Percentiles rank a stretch among this genome's conserved stretches.
These are phyloP conservation scores for Herpetotheres cachinnans DNA, from an alignment of 2,113 vertebrate genomes.

Conservation along the genomic window DNA sequence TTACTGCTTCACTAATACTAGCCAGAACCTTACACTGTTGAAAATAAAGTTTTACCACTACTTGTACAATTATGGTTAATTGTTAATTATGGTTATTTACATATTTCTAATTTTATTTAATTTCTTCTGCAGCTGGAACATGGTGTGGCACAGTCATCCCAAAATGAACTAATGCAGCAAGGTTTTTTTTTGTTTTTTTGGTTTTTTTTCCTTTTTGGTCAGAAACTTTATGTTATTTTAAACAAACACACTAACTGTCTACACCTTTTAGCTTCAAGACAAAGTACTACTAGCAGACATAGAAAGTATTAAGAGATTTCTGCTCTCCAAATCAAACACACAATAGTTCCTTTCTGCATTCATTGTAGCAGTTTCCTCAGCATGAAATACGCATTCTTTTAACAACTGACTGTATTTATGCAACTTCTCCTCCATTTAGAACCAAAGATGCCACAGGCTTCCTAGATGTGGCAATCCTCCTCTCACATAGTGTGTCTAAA, in stretches of 20 bases:
- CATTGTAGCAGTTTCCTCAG: background rate
- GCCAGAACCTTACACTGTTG: background rate
- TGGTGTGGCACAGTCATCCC: background rate
- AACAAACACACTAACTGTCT: background rate
- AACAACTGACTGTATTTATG: background rate
- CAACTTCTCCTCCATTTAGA: background rate
- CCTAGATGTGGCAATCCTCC: background rate
- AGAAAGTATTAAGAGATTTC: background rate
- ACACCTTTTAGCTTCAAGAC: background rate
- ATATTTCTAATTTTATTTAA: background rate
- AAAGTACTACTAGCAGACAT: background rate
- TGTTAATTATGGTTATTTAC: background rate
- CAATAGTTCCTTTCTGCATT: background rate
- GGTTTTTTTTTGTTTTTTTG: accelerated
- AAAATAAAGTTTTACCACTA: background rate
- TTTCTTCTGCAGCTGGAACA: background rate
- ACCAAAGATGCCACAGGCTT: background rate
- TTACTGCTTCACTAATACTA: background rate
- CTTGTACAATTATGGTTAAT: background rate
- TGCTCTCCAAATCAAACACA: background rate
- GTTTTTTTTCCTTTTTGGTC: background rate
- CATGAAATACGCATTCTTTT: background rate
- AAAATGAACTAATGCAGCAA: background rate
- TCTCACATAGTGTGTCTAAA: background rate
- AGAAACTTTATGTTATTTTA: background rate